Conservation (phyloP, 2,113 vertebrate genomes). For the Coracopsis vasa region DNA sequence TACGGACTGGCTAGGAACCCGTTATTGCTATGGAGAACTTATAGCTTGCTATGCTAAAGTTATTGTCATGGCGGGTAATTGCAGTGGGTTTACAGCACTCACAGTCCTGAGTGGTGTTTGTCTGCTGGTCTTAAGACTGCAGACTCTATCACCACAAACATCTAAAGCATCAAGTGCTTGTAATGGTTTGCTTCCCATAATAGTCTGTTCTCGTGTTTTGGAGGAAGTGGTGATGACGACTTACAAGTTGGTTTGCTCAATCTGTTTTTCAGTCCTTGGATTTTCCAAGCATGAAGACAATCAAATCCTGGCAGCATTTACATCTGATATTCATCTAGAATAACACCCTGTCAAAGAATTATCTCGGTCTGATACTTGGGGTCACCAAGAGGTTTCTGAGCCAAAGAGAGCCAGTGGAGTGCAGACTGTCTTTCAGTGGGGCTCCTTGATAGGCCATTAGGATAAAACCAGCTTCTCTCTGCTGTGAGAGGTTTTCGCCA, state of each 20-base stretch:
- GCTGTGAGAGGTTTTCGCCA: neutral
- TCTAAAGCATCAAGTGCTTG: neutral
- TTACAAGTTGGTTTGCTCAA: neutral
- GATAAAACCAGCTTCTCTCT: neutral
- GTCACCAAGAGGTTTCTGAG: neutral
- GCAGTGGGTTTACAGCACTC: neutral
- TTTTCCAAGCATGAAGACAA: neutral
- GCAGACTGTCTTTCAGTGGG: fast-evolving
- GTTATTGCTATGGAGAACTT: neutral
- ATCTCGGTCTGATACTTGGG: neutral
- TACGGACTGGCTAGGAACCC: neutral
- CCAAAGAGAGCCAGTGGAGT: fast-evolving
- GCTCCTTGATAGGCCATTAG: neutral
- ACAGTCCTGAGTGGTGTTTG: neutral
- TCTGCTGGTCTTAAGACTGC: neutral
- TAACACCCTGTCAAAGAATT: neutral
- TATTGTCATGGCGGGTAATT: fast-evolving
- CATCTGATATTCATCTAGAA: neutral
- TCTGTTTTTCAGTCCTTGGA: neutral
- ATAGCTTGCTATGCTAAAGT: neutral
- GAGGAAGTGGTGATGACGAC: neutral
- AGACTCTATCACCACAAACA: neutral
- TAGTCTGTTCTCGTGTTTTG: neutral
- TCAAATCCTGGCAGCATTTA: neutral
- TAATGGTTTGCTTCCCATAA: neutral